A percentile compares a stretch with the other conserved stretches of the same genome.
phyloP scores from a whole-genome alignment of 2,113 vertebrate genomes.

The Antechinus flavipes region DNA sequence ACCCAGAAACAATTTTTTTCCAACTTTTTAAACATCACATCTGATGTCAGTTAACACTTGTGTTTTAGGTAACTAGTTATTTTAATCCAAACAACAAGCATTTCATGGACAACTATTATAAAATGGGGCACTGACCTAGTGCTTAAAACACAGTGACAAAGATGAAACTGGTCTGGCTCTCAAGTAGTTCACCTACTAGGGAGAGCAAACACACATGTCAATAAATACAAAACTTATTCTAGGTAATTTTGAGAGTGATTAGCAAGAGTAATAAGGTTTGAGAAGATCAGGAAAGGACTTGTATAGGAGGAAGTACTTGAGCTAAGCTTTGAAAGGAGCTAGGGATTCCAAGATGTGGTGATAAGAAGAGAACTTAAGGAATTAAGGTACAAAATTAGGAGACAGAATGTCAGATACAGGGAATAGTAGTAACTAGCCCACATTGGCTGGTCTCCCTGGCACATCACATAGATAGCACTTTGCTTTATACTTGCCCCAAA shows the following conservation, averaged over 20 bases:
- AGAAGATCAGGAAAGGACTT: neutral
- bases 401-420: neutral
- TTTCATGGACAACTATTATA: neutral
- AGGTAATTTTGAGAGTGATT: neutral
- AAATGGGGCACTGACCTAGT: neutral
- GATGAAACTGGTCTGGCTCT: neutral
- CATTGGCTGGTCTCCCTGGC: neutral
- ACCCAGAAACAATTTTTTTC: too few relatives aligned
- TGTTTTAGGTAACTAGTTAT: neutral
- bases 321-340: neutral
- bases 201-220: neutral
- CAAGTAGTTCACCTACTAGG: neutral
- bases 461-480: neutral
- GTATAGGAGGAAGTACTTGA: neutral
- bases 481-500: neutral
- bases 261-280: neutral
- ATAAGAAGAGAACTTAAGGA: neutral
- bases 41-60: neutral
- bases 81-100: neutral
- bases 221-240: neutral
- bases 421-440: neutral
- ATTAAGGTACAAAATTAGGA: neutral
- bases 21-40: neutral
- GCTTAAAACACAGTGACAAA: neutral
- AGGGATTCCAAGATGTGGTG: neutral